Conservation (phyloP, 2,888 invertebrate genomes). For the Morpho deidamia region DNA sequence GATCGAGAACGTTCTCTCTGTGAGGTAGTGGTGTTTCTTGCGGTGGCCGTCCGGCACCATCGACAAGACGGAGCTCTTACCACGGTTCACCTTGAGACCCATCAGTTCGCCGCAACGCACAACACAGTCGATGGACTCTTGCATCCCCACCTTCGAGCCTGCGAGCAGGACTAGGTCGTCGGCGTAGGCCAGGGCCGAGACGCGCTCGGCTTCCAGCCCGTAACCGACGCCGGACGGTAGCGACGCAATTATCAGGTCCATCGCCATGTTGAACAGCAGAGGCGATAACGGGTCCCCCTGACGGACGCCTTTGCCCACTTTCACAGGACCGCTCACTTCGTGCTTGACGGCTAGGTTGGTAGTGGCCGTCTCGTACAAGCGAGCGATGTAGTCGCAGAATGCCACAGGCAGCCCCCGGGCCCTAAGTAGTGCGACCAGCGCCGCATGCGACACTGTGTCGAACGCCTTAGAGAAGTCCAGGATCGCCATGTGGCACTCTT, state of each 20-base stretch:
- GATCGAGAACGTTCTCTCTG: too few relatives aligned
- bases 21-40: background rate
- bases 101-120: too few relatives aligned
- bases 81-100: too few relatives aligned
- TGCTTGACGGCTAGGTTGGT: conserved; percentile 29
- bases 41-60: too few relatives aligned
- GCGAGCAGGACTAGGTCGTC: conserved; percentile 38
- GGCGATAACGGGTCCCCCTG: conserved; percentile 53
- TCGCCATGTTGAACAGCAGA: conserved; percentile 39
- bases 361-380: conserved; percentile 37
- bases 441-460: conserved; percentile 40
- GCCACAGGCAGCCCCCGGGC: conserved; percentile 35
- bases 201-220: conserved; percentile 15
- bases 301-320: conserved; percentile 40
- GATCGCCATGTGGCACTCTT: conserved; percentile 43
- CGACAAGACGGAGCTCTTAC: too few relatives aligned
- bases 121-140: too few relatives aligned
- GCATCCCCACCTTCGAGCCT: too few relatives aligned
- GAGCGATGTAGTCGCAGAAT: conserved; percentile 36
- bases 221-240: conserved; percentile 26
- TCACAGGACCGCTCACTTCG: conserved; percentile 25
- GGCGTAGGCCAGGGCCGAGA: conserved; percentile 38
- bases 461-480: conserved; percentile 59
- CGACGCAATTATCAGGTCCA: conserved; percentile 22
- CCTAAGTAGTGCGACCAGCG: conserved; percentile 26